phyloP scores from a whole-genome alignment of 2,888 invertebrate genomes.

The Lobophora halterata region DNA sequence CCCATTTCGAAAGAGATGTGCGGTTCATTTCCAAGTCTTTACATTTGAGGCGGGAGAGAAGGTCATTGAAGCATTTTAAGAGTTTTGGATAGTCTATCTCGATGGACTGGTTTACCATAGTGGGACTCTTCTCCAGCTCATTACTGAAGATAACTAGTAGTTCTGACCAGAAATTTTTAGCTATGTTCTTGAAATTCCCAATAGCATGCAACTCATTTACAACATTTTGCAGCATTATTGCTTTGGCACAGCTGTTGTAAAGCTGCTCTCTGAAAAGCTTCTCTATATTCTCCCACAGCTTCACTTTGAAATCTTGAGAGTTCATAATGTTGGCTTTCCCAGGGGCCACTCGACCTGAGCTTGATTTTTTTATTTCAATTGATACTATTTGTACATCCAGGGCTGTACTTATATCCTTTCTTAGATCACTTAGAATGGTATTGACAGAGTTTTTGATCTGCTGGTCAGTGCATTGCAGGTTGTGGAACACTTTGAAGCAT shows the following conservation, averaged over 20 bases:
- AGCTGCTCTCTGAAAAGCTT: slow-evolving; percentile 89
- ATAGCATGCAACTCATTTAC: slow-evolving; percentile 74
- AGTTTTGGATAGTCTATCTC: slow-evolving; percentile 94
- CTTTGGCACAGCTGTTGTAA: slow-evolving; percentile 86
- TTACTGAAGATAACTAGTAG: slow-evolving; percentile 64
- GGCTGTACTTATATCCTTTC: slow-evolving; percentile 72
- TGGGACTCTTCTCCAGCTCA: slow-evolving; percentile 77
- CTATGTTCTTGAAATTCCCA: slow-evolving; percentile 71
- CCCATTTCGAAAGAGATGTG: slow-evolving; percentile 84
- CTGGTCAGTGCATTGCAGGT: slow-evolving; percentile 73
- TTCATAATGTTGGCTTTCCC: slow-evolving; percentile 78
- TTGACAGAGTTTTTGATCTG: slow-evolving; percentile 77
- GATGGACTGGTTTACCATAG: slow-evolving; percentile 87
- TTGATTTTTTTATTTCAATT: slow-evolving; percentile 66
- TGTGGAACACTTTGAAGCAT: slow-evolving; percentile 79
- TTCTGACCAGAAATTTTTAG: slow-evolving; percentile 82
- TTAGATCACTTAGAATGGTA: slow-evolving; percentile 74
- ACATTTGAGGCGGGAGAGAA: slow-evolving; percentile 85
- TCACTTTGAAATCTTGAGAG: slow-evolving; percentile 75
- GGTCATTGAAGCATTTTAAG: slow-evolving; percentile 89
- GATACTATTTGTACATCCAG: slow-evolving; percentile 74
- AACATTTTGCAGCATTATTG: slow-evolving; percentile 77
- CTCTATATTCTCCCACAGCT: slow-evolving; percentile 94
- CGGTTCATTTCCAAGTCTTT: slow-evolving; percentile 81
- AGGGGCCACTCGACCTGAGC: slow-evolving; percentile 66